Evolutionary conservation across 2,888 invertebrate species (phyloP), one percentile per base, ranked within the genome.

Genomic region (Caenorhabditis uteleia): DNA sequence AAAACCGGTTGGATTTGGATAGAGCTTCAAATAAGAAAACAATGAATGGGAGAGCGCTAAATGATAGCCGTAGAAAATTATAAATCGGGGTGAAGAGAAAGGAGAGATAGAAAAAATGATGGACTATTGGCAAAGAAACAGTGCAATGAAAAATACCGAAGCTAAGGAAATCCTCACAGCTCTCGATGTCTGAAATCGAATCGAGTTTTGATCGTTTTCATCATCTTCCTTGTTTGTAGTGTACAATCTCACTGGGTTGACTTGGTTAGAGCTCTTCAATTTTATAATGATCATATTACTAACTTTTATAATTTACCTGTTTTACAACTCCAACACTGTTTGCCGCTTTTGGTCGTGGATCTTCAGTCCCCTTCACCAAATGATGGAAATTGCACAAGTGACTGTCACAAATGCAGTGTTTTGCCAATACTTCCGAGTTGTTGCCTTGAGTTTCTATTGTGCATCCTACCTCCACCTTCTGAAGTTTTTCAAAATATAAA

Each of bases 321-420:
- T 33, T 14, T 16, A 60, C 60, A 44, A 49, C 49, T 45, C 54
- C 49, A 14, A 49, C 39, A 14, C 53, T 54, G 4, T 44, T 42
- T 16, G 42, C 55, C 0, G 67, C 68, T 55, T 74, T 56, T 8
- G 70, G 69, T 1, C 70, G 50, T 21, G 56, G 64, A 29, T 70
- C 74, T n/a, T 70, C 62, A 2, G 61, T 50, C 12, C 70, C 74
- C 10, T 68, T 53, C 20, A 81, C 60, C 20, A 79, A 50, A 47
- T 79, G 74, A 47, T 75, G 77, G 60, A 77, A 80, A 50, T 82
- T 82, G 60, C 82, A 82, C 14, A 82, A 59, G 47, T 82, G 81
- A 12, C 74, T 73, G 42, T 82, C 74, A 55, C 82, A 82, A 23
- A 82, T 73, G 54, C 82, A 82, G 53, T 82, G 82, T 27, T 68